phyloP scores from a whole-genome alignment of 2,113 vertebrate genomes.

The Chloebia gouldiae region DNA sequence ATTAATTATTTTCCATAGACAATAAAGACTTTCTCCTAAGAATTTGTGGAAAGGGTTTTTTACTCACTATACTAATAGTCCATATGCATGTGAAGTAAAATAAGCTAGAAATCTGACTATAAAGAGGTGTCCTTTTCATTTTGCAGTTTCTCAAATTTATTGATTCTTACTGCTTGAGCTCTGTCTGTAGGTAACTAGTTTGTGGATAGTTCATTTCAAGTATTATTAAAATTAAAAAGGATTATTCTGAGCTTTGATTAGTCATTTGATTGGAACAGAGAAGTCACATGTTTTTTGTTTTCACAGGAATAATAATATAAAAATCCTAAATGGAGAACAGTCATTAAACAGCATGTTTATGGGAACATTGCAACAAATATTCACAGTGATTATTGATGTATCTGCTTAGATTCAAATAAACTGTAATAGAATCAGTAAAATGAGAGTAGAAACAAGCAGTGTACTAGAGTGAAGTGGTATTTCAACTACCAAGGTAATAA shows the following conservation, averaged over 20 bases:
- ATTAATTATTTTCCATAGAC: neutral
- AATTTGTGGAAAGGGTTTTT: neutral
- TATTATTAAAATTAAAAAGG: neutral
- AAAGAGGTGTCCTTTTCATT: neutral
- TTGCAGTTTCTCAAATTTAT: neutral
- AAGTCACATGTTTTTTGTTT: neutral
- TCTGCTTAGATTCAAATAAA: neutral
- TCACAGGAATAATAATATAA: neutral
- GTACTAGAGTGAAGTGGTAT: neutral
- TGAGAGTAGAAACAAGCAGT: neutral
- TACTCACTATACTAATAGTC: neutral
- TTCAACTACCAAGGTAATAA: neutral
- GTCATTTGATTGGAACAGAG: neutral
- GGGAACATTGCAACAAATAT: neutral
- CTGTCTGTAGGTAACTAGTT: neutral
- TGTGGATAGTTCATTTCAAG: neutral
- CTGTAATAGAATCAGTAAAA: neutral
- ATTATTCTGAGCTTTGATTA: neutral
- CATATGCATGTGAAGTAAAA: neutral
- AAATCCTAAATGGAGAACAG: neutral
- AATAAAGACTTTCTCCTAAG: neutral
- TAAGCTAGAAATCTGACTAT: neutral
- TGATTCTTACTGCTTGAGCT: neutral
- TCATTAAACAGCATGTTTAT: neutral
- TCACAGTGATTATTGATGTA: neutral